Conservation (phyloP, 1,140 invertebrate species). For the Melipona quadrifasciata region DNA sequence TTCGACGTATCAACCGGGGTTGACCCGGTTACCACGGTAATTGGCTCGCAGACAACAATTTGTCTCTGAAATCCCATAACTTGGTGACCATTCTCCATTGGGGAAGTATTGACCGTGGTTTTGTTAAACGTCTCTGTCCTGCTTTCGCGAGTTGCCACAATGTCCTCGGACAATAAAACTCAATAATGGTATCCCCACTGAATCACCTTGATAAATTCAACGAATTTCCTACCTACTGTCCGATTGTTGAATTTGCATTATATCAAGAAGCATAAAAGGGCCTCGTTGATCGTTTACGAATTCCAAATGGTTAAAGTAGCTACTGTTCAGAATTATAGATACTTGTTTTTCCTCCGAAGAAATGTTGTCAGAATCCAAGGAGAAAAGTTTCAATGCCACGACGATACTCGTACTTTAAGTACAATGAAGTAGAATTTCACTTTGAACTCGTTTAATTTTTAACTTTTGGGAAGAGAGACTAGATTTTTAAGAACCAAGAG, state of each 20-base stretch:
- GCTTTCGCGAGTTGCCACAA: not conserved
- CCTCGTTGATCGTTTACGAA: not conserved
- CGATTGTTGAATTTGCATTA: not conserved
- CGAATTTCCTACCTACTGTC: too few relatives aligned
- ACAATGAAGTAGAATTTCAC: too few relatives aligned
- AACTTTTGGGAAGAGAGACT: not conserved
- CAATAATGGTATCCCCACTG: not conserved
- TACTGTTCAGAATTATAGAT: too few relatives aligned
- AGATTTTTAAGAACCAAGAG: not conserved
- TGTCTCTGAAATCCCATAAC: not conserved
- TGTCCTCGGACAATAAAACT: conserved; percentile 40
- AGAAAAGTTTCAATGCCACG: too few relatives aligned
- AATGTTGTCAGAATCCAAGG: too few relatives aligned
- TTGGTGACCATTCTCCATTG: too few relatives aligned
- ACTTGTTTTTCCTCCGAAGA: too few relatives aligned
- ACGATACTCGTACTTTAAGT: too few relatives aligned
- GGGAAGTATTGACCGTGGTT: not conserved
- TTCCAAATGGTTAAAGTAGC: too few relatives aligned
- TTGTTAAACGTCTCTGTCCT: not conserved
- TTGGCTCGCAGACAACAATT: conserved; percentile 12
- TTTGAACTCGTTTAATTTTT: too few relatives aligned
- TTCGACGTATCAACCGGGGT: not conserved
- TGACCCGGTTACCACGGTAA: conserved; percentile 28
- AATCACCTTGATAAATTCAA: not conserved
- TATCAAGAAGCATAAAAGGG: not conserved